Evolutionary conservation across 2,113 vertebrate genomes (phyloP).

Genomic region (Pedetes capensis): DNA sequence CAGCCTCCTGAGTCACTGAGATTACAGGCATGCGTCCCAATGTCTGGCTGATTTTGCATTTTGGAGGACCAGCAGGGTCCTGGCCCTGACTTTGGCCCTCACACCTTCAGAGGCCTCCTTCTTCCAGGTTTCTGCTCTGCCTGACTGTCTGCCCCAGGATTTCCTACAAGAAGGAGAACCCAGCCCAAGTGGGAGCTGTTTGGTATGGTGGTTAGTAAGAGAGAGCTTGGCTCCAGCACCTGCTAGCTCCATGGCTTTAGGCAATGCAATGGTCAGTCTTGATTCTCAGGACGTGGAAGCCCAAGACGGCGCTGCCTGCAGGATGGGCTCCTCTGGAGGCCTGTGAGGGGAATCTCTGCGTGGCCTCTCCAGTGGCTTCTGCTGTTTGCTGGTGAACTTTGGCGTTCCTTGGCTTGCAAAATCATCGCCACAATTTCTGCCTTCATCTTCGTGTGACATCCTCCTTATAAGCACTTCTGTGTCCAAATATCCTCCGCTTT

Average conservation of each 20-base stretch:
- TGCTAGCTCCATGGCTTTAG: not conserved
- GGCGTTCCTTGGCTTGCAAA: not conserved
- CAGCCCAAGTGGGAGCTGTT: not conserved
- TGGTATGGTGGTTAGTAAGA: fast-evolving
- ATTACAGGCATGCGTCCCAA: too few relatives aligned
- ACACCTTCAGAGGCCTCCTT: not conserved
- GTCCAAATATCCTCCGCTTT: not conserved
- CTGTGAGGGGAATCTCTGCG: too few relatives aligned
- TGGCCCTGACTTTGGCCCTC: not conserved
- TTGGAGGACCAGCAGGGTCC: not conserved
- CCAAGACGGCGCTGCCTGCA: fast-evolving
- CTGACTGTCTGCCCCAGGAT: fast-evolving
- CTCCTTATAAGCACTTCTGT: fast-evolving
- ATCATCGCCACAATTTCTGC: fast-evolving
- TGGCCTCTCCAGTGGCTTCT: not conserved
- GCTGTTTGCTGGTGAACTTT: fast-evolving
- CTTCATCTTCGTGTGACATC: fast-evolving
- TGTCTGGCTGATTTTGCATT: not conserved
- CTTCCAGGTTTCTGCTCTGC: not conserved
- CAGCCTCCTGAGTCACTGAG: too few relatives aligned
- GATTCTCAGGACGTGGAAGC: not conserved
- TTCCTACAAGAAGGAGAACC: not conserved
- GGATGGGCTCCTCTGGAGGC: not conserved
- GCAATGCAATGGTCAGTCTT: not conserved
- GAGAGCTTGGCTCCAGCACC: not conserved